phyloP scores from a whole-genome alignment of 2,113 vertebrate species.

The Python bivittatus region DNA sequence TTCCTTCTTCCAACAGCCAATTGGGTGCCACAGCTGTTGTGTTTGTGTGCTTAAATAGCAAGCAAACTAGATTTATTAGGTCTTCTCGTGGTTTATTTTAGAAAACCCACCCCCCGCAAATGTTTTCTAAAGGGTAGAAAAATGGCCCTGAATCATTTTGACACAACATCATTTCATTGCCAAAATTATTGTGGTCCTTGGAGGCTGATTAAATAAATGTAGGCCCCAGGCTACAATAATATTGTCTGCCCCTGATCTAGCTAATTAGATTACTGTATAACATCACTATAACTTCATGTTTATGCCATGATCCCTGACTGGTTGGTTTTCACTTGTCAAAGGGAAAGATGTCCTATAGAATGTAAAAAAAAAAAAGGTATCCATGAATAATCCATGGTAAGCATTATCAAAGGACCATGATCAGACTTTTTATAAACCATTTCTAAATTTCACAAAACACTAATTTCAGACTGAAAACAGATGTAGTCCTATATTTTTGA shows the following conservation, averaged over 20 bases:
- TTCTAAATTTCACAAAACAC: background rate
- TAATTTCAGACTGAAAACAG: slow-evolving; percentile 31
- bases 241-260: background rate
- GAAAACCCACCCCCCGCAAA: background rate
- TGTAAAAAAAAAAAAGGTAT: background rate
- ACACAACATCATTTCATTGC: background rate
- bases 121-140: background rate
- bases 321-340: background rate
- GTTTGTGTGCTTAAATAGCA: background rate
- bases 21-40: background rate
- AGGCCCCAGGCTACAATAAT: background rate
- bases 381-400: background rate
- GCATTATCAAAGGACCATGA: background rate
- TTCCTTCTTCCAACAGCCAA: background rate
- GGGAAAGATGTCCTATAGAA: background rate
- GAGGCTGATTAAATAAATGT: background rate
- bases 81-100: background rate
- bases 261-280: background rate
- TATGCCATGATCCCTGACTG: background rate
- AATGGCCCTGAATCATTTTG: background rate
- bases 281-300: background rate
- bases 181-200: background rate
- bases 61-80: background rate
- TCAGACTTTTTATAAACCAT: background rate
- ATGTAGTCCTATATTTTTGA: slow-evolving; percentile 65